Base-by-base conservation (phyloP, 1,140 invertebrate species). In the Oedothorax gibbosus region DNA sequence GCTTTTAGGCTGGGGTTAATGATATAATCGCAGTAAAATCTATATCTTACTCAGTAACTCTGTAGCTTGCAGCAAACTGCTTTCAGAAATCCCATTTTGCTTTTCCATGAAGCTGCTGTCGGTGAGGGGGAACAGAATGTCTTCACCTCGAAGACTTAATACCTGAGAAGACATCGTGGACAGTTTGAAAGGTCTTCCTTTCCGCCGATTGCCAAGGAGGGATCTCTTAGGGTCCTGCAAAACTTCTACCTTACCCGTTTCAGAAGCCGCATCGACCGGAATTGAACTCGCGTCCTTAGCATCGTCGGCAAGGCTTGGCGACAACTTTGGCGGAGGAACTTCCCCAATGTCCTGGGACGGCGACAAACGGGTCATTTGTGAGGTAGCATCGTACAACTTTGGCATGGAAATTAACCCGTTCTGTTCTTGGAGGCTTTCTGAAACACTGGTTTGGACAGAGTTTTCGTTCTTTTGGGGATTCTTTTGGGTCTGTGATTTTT, bases 211-310 rank as follows among this genome's bases (percentile, higher is more conserved):
- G 14, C 87, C 87, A 15, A 87, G 51, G 12, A 87, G 71, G 56
- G 87, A 87, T 15, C 87, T n/a, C 66, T 87, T 87, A 3, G 87
- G 87, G 78, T 87, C 87, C n/a, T 86, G 54, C 20, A 86, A 68
- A 3, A 83, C 87, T 62, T 85, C 87, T 21, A 81, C 84, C 54
- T 71, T 62, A 75, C 81, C 81, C 72, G 62, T 82, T 6, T 49
- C 76, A 68, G 60, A 51, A 15, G 69, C 65, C 14, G 49, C 78
- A 20, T 35, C 18, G 49, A 21, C 54, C 21, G 66, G n/a, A 54
- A 18, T 50, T 10, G 49, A 2, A 9, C 21, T 21, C 7, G 49
- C 18, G 0, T 64, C 69, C 53, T 72, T 72, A 0, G 57, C 14
- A 18, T 84, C 81, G 54, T 76, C 72, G 20, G 81, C 10, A 18